Evolutionary conservation across 2,888 invertebrate species (phyloP), one percentile per base, ranked within the genome.

Genomic region (Drosophila falleni): DNA sequence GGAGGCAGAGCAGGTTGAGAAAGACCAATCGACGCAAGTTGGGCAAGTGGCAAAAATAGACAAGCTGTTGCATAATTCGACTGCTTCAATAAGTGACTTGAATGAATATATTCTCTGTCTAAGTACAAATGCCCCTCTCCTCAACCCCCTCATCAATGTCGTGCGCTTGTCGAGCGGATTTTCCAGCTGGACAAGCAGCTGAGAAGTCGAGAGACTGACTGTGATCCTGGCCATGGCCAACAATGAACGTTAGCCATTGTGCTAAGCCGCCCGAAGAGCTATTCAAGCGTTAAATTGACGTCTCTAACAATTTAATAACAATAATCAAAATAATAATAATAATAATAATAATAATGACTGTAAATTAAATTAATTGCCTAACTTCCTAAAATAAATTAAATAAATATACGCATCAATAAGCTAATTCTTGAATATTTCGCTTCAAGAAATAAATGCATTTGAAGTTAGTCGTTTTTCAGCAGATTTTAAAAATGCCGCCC

Each of bases 151-250:
- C 31, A 9, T 11, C 29, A 3, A 29, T 3, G 26, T 29, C 41
- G 29, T 11, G 46, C 60, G 66, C 42, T 75, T 80, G 63, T 55
- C 65, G 61, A 80, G 70, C 68, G 75, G 86, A 89, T 83, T 83
- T 83, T 83, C 86, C 89, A 80, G 65, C 58, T 80, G 62, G 70
- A 16, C 76, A 49, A n/a, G 49, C 74, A 65, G 47, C 35, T 29
- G 56, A 13, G 33, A 53, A 39, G 29, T 33, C 35, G n/a, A 46
- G 19, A 19, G 39, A 15, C 42, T 33, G 39, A 15, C 42, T 33
- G 15, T 51, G 53, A 53, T 35, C 19, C 55, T 55, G 33, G 31
- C 23, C 3, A 10, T 10, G n/a, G 19, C n/a, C 62, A 61, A 44
- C 37, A 61, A 51, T 51, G 26, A 10, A n/a, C 23, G n/a, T n/a